Evolutionary conservation across 2,113 vertebrate genomes (phyloP).

Genomic region (Orycteropus afer): DNA sequence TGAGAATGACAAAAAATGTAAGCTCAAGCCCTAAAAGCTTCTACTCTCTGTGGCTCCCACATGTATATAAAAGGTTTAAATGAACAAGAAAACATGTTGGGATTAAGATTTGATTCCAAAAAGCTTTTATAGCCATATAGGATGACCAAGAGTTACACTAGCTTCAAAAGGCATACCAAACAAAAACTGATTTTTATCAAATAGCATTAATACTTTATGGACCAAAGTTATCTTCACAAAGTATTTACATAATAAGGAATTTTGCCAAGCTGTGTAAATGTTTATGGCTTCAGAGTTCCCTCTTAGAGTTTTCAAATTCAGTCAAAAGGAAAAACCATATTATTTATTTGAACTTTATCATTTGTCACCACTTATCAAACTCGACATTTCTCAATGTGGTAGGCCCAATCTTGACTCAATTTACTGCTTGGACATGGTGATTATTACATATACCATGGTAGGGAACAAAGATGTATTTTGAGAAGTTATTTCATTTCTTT

Average conservation of each 20-base stretch:
- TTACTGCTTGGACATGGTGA: background rate
- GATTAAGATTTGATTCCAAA: conserved; percentile 84
- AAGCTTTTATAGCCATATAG: conserved; percentile 82
- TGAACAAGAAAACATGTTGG: conserved; percentile 83
- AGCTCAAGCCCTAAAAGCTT: conserved; percentile 31
- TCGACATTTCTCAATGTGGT: conserved; percentile 53
- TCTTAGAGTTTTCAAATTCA: conserved; percentile 70
- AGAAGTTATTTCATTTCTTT: background rate
- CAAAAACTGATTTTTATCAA: conserved; percentile 84
- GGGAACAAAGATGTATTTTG: conserved; percentile 38
- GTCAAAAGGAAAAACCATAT: conserved; percentile 66
- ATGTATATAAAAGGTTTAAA: conserved; percentile 77
- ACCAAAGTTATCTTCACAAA: conserved; percentile 72
- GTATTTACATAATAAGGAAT: conserved; percentile 79
- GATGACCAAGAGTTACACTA: conserved; percentile 77
- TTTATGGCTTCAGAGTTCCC: conserved; percentile 69
- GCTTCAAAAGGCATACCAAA: conserved; percentile 82
- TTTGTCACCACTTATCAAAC: conserved; percentile 56
- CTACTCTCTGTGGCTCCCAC: conserved; percentile 72
- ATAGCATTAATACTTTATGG: conserved; percentile 72
- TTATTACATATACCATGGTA: conserved; percentile 38
- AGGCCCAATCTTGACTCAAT: background rate
- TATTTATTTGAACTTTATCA: conserved; percentile 67
- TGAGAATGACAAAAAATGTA: conserved; percentile 71
- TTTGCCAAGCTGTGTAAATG: conserved; percentile 73